A percentile compares a stretch with the other conserved stretches of the same genome.
phyloP scores from a whole-genome alignment of 1,140 invertebrate genomes.

The Brevipalpus yothersi region DNA sequence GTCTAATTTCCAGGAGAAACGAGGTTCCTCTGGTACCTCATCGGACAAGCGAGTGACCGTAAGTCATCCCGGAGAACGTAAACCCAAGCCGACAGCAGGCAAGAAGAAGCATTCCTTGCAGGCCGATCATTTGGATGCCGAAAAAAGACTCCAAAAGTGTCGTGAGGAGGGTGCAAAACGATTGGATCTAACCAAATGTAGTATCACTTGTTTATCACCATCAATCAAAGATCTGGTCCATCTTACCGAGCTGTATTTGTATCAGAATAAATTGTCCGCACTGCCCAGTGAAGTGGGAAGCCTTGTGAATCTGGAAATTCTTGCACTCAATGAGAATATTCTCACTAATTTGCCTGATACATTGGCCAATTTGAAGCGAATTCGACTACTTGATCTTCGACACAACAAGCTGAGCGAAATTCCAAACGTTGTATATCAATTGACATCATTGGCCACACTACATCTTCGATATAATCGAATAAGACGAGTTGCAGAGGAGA shows the following conservation, averaged over 20 bases:
- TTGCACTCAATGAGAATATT: slow-evolving; percentile 92
- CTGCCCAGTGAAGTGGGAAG: slow-evolving; percentile 82
- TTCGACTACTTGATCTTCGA: slow-evolving; percentile 81
- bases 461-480: slow-evolving; percentile 93
- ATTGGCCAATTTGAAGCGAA: slow-evolving; percentile 50
- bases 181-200: slow-evolving; percentile 92
- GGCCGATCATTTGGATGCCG: slow-evolving; percentile 63
- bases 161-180: slow-evolving; percentile 65
- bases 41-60: slow-evolving; percentile 58
- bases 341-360: slow-evolving; percentile 81
- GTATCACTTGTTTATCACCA: slow-evolving; percentile 65
- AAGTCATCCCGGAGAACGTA: slow-evolving; percentile 77
- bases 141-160: slow-evolving; percentile 75
- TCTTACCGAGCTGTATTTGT: slow-evolving; percentile 83
- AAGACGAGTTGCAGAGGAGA: slow-evolving; percentile 64
- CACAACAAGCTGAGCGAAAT: slow-evolving; percentile 99
- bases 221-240: slow-evolving; percentile 75
- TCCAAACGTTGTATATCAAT: slow-evolving; percentile 82
- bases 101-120: slow-evolving; percentile 75
- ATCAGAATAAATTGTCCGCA: slow-evolving; percentile 79
- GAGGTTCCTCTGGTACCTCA: neutral
- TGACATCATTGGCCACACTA: slow-evolving; percentile 74
- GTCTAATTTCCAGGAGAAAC: too few species aligned
- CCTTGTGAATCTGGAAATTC: slow-evolving; percentile 60
- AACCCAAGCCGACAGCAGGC: slow-evolving; percentile 58